Conservation (phyloP, 2,888 invertebrate species). For the Drosophila melanosoma region DNA sequence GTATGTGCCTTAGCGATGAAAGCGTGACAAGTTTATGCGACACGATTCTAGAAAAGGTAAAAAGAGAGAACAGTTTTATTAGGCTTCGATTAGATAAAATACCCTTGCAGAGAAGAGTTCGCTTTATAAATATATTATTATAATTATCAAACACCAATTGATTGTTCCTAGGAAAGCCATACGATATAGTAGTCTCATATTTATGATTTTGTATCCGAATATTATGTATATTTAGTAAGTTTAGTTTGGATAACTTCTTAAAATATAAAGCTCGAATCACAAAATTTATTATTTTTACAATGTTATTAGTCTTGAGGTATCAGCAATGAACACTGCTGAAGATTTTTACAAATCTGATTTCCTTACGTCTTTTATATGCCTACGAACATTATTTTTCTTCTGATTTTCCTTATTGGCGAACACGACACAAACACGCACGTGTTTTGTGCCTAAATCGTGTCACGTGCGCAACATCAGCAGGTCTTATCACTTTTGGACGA, state of each 20-base stretch:
- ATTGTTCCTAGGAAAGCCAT: background rate
- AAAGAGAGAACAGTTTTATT: background rate
- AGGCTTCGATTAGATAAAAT: background rate
- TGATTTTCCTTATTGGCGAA: background rate
- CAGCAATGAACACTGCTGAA: too few species aligned
- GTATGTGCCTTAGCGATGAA: constrained; percentile 17
- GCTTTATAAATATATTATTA: background rate
- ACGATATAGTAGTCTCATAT: background rate
- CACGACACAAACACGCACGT: background rate
- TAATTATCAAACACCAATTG: too few species aligned
- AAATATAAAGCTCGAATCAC: too few species aligned
- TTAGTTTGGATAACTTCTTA: too few species aligned
- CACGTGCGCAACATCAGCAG: background rate
- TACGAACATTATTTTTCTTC: background rate
- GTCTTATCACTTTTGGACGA: constrained; percentile 55
- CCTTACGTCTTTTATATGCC: background rate
- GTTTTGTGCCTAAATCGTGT: background rate
- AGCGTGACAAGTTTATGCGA: background rate
- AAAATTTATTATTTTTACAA: too few species aligned
- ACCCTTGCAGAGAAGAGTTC: background rate
- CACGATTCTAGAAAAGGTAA: background rate
- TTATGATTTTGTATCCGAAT: background rate
- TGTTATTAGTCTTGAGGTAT: too few species aligned
- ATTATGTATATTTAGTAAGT: too few species aligned
- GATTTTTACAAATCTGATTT: background rate